phyloP scores from a whole-genome alignment of 2,113 vertebrate genomes.

The Zosterops hypoxanthus region DNA sequence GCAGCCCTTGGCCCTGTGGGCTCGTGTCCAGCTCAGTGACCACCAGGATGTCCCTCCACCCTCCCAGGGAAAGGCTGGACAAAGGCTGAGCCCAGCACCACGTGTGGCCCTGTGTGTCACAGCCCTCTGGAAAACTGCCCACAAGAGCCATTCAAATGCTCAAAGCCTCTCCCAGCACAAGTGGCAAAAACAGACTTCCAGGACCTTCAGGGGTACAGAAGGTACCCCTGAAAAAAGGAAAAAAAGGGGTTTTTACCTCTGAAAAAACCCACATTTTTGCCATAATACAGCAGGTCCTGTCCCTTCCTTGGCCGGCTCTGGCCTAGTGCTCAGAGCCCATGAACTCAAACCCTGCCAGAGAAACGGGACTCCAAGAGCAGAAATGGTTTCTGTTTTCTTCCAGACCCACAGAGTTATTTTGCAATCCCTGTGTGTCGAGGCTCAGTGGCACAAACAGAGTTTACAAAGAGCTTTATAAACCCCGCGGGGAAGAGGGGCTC shows the following conservation, averaged over 20 bases:
- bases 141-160: fast-evolving
- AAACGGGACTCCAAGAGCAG: background rate
- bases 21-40: fast-evolving
- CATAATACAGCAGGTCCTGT: too few relatives aligned
- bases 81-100: background rate
- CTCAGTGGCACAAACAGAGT: background rate
- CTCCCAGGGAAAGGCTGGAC: background rate
- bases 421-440: background rate
- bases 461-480: background rate
- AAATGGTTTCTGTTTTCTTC: background rate
- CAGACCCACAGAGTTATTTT: background rate
- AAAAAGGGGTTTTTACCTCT: background rate
- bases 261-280: background rate
- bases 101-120: background rate
- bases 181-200: background rate
- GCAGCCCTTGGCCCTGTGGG: background rate
- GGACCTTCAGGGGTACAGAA: background rate
- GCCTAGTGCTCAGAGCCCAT: background rate
- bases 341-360: background rate
- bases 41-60: background rate
- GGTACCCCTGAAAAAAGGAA: too few relatives aligned
- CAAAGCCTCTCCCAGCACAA: background rate
- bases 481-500: fast-evolving
- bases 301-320: background rate
- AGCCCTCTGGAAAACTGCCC: background rate